Evolutionary conservation across 2,797 vertebrate species (phyloP), one percentile per base, ranked within the genome.

Genomic region (Xenops minutus): DNA sequence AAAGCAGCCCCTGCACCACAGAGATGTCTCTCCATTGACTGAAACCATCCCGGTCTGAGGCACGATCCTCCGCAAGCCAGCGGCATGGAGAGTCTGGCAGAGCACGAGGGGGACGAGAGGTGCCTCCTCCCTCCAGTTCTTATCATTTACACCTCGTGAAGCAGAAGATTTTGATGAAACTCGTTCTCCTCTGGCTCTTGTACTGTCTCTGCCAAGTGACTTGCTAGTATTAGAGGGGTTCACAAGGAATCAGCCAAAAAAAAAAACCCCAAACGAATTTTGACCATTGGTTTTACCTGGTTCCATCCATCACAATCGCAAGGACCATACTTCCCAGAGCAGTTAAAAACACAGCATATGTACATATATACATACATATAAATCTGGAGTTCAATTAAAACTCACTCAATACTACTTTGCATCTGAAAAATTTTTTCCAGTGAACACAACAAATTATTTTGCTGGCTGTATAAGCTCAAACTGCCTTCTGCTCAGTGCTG

Each of bases 21-120:
- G 20, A 32, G 36, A 29, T 3, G 10, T 16, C 41, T 4, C n/a
- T 75, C 52, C 48, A 34, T 4, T 2, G 14, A 27, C 46, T 9
- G 22, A 34, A 74, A 21, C 10, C 1, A 2, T 11, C n/a, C n/a
- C 0, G 0, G 6, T 34, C 9, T 2, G 17, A 39, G 68, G 73
- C n/a, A 29, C 2, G 0, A 21, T 20, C 22, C 44, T 26, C 24
- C n/a, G 26, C 1, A 0, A 6, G 27, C 4, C 7, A 11, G 78
- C 37, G 36, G 43, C 10, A 74, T 18, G 6, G 3, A 23, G 37
- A 0, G 2, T 7, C 0, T 0, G 26, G 71, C 55, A 82, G 34
- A 56, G 58, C 55, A 17, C 0, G 0, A 52, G 18, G 21, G 32
- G 36, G 12, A 34, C 8, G 6, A 77, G 20, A 54, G n/a, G 5